These are phyloP conservation scores for Macropis europaea DNA, from an alignment of 2,888 invertebrate species.

Conservation along the genomic window DNA sequence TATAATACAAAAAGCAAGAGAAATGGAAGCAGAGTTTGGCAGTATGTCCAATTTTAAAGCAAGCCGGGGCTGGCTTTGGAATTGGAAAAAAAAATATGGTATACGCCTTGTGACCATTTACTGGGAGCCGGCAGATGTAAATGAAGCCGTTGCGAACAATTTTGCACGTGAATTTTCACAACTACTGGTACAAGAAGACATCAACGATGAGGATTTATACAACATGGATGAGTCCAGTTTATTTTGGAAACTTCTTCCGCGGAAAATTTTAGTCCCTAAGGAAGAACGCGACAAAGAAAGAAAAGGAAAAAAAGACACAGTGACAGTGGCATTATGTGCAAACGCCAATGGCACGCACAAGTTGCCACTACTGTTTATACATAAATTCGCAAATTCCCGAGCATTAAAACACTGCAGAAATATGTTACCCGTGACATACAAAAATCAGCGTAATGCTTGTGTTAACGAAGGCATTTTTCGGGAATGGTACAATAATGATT, in stretches of 20 bases:
- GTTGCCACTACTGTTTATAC: neutral
- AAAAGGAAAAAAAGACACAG: neutral
- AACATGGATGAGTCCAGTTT: neutral
- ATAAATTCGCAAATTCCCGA: neutral
- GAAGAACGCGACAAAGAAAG: neutral
- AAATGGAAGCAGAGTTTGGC: neutral
- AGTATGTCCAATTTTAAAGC: neutral
- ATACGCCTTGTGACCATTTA: neutral
- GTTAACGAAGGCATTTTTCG: neutral
- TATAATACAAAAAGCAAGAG: neutral
- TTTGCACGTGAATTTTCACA: neutral
- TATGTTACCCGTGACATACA: neutral
- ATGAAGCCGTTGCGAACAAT: neutral
- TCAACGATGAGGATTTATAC: neutral
- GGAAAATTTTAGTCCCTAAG: neutral
- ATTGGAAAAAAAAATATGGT: neutral
- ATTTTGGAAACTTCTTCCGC: neutral
- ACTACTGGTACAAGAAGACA: neutral
- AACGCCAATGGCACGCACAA: constrained; percentile 8
- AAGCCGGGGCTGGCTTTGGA: neutral
- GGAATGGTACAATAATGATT: constrained; percentile 5
- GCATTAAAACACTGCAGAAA: neutral
- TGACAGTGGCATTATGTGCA: neutral
- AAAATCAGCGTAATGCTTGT: neutral
- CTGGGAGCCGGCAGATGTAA: neutral